Evolutionary conservation across 2,113 vertebrate genomes (phyloP).

Genomic region (Ceuthmochares aereus): DNA sequence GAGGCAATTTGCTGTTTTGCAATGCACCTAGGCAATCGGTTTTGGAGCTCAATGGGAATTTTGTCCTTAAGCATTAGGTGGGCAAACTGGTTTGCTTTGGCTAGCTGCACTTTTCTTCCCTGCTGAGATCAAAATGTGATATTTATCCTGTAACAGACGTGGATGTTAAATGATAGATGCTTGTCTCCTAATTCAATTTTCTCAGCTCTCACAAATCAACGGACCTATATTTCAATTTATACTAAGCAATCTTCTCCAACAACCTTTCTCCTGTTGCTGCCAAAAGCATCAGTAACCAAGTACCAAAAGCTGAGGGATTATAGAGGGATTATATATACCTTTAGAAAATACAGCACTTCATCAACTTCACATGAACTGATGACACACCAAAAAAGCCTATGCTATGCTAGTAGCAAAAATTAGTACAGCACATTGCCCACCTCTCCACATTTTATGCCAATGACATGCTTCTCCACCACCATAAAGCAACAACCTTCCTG

Average conservation of each 20-base stretch:
- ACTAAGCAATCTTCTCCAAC: neutral
- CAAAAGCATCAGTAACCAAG: neutral
- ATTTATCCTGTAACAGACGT: neutral
- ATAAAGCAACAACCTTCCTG: neutral
- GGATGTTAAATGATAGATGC: neutral
- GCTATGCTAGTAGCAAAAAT: rapidly evolving
- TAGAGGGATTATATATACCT: neutral
- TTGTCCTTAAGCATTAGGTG: neutral
- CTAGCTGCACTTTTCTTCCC: neutral
- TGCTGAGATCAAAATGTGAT: neutral
- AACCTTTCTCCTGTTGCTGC: neutral
- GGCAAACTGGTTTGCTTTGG: neutral
- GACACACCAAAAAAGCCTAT: neutral
- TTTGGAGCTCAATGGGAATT: neutral
- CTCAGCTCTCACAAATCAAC: neutral
- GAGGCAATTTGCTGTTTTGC: neutral
- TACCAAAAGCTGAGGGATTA: neutral
- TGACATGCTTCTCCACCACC: rapidly evolving
- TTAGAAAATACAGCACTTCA: neutral
- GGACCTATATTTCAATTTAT: neutral
- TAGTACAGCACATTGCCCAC: neutral
- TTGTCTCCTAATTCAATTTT: rapidly evolving
- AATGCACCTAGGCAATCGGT: neutral
- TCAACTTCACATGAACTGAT: neutral
- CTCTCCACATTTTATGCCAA: neutral